Evolutionary conservation across 2,888 invertebrate genomes (phyloP).

Genomic region (Drosophila parthenogenetica): DNA sequence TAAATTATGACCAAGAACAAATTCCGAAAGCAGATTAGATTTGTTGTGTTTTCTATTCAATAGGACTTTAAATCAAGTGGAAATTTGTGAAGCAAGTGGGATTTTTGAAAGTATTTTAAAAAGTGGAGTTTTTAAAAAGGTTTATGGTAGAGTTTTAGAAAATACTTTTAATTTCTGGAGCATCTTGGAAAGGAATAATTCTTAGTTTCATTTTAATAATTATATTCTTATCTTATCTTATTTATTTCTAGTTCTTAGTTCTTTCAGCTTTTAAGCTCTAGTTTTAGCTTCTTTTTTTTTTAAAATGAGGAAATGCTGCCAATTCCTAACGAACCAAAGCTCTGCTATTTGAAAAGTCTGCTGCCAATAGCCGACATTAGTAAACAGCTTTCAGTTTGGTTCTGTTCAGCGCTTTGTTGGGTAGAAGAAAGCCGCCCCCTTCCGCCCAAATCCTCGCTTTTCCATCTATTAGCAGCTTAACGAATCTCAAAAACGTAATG

Average conservation of each 20-base stretch:
- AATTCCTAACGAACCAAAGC: not conserved
- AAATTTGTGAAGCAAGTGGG: not conserved
- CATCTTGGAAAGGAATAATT: too few relatives aligned
- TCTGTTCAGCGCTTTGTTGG: not conserved
- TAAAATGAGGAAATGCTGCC: not conserved
- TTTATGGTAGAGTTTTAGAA: not conserved
- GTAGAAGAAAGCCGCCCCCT: not conserved
- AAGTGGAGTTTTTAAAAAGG: not conserved
- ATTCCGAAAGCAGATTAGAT: slow-evolving; percentile 19
- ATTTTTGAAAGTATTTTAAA: not conserved
- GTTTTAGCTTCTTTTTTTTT: not conserved
- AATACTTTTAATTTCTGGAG: too few relatives aligned
- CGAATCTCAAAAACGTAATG: slow-evolving; percentile 55
- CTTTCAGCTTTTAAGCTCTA: not conserved
- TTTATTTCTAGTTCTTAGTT: not conserved
- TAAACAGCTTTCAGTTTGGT: slow-evolving; percentile 2
- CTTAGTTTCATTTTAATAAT: too few relatives aligned
- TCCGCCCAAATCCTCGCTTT: not conserved
- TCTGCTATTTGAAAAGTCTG: not conserved
- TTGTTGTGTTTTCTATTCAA: slow-evolving; percentile 12
- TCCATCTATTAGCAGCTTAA: slow-evolving; percentile 60
- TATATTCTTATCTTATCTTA: too few relatives aligned
- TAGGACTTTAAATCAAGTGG: not conserved
- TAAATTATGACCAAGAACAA: slow-evolving; percentile 5
- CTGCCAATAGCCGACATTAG: slow-evolving; percentile 6